Percentiles rank a stretch among this genome's conserved stretches.
Evolutionary conservation across 2,888 invertebrate genomes (phyloP).

Genomic region (Nymphalis urticae): DNA sequence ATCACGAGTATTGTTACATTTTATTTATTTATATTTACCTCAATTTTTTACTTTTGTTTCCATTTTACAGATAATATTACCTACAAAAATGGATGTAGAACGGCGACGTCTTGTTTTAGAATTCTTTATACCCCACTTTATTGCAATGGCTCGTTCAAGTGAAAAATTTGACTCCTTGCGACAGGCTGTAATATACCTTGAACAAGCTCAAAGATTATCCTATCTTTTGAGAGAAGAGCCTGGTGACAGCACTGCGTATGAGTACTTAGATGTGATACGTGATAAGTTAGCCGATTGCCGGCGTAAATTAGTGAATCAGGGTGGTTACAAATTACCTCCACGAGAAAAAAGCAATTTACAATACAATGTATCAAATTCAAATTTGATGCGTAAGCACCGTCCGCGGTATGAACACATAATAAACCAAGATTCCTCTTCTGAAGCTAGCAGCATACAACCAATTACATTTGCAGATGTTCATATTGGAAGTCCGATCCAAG

Average conservation of each 20-base stretch:
- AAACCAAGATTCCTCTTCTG: constrained; percentile 64
- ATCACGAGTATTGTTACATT: background rate
- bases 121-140: constrained; percentile 87
- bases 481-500: constrained; percentile 49
- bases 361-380: constrained; percentile 44
- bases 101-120: constrained; percentile 84
- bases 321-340: constrained; percentile 66
- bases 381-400: constrained; percentile 54
- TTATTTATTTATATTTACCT: no score
- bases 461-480: constrained; percentile 73
- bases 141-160: constrained; percentile 85
- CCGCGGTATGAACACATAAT: constrained; percentile 62
- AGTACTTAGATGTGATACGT: constrained; percentile 79
- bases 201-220: constrained; percentile 86
- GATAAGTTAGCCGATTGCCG: constrained; percentile 76
- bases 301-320: constrained; percentile 66
- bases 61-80: constrained; percentile 70
- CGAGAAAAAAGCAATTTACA: constrained; percentile 60
- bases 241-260: constrained; percentile 77
- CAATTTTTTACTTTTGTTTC: constrained; percentile 32
- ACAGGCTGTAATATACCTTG: constrained; percentile 85
- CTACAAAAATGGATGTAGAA: constrained; percentile 78
- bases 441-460: constrained; percentile 51
- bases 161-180: constrained; percentile 82
- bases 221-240: constrained; percentile 82